Conservation (phyloP, 2,113 vertebrate species). For the Pseudois nayaur region DNA sequence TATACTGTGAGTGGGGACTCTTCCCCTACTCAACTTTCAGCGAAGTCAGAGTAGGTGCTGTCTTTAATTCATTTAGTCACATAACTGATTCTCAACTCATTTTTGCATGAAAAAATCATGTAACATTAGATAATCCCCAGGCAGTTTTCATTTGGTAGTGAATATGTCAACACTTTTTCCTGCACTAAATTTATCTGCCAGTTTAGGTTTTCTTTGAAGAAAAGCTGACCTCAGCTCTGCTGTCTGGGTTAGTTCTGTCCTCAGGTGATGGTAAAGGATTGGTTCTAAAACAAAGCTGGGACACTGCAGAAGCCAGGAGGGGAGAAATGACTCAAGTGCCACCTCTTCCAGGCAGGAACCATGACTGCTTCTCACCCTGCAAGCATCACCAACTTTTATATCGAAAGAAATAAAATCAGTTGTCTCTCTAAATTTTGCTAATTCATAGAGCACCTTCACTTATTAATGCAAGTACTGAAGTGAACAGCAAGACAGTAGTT, state of each 20-base stretch:
- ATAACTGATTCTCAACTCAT: not conserved
- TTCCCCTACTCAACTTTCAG: not conserved
- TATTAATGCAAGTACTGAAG: not conserved
- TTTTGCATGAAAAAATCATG: not conserved
- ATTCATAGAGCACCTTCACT: not conserved
- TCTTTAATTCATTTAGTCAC: not conserved
- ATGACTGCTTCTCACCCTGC: not conserved
- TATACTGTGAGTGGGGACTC: rapidly evolving
- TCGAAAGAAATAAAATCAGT: not conserved
- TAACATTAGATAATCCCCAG: not conserved
- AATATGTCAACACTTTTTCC: not conserved
- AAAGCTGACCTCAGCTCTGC: too few relatives aligned
- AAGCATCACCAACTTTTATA: not conserved
- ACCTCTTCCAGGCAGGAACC: not conserved
- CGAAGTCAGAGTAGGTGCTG: not conserved
- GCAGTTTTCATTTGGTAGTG: not conserved
- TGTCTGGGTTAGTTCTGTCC: not conserved
- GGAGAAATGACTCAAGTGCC: not conserved
- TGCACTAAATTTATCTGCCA: not conserved
- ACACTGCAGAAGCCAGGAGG: not conserved
- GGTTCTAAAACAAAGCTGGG: not conserved
- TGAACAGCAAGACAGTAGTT: not conserved
- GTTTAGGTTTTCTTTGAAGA: not conserved
- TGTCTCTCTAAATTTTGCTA: not conserved
- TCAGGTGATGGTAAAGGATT: not conserved